Base-by-base conservation (phyloP, 2,113 vertebrate genomes). In the Myxocyprinus asiaticus region DNA sequence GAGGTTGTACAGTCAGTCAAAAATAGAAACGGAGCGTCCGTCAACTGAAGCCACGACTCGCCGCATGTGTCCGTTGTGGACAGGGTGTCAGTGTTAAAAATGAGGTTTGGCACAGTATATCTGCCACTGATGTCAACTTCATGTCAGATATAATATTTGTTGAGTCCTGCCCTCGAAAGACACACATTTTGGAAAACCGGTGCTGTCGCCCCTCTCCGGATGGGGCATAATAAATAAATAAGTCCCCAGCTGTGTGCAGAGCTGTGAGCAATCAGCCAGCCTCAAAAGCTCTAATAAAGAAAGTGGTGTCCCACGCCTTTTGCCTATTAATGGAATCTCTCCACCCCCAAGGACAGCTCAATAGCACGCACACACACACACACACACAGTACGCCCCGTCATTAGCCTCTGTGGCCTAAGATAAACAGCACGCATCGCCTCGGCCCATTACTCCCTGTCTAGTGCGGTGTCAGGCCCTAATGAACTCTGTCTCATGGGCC, bases 391-490 rank as follows among this genome's bases (percentile, higher is more conserved):
- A 85, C 81, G 88, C 84, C 84, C 87, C 83, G 86, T 90, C 82
- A 91, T 93, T 93, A 92, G 83, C 82, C 84, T 70, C 85, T 71
- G 44, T 79, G 83, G 81, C 82, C 85, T 66, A 81, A 85, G 78
- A 85, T 84, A 85, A 84, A 84, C 73, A 84, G 82, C 72, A 58
- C 45, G 17, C 81, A 70, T 51, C 44, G 33, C 77, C 69, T 66
- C 61, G 58, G 59, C 76, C 89, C 87, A 92, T 92, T 92, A 90
- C 88, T 90, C 88, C 91, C 88, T 89, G 90, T 91, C 90, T 87
- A 82, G 62, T 82, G 78, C 45, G 9, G 73, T 72, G 63, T 66
- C 80, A 75, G 72, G 81, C 76, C 81, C 81, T 83, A 85, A 85
- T 86, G 85, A 84, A 80, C 76, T 76, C 43, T 47, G 44, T 83